A percentile compares a stretch with the other conserved stretches of the same genome.
Conservation (phyloP, 2,797 vertebrate species). For the Austrolebias charrua region DNA sequence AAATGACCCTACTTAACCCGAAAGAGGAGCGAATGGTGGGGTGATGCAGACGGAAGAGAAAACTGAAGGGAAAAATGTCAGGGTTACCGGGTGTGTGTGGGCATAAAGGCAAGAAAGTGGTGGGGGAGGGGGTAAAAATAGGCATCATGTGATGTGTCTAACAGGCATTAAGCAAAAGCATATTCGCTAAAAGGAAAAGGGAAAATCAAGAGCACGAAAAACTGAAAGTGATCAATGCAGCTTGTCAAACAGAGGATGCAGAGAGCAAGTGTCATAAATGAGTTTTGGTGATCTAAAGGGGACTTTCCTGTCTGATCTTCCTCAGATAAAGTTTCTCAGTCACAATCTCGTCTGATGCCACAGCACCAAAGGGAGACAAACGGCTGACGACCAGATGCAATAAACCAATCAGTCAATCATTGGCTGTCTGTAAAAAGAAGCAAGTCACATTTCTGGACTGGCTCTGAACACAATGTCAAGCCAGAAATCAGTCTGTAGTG, state of each 20-base stretch:
- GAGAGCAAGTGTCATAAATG: constrained; percentile 40
- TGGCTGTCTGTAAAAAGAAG: constrained; percentile 7
- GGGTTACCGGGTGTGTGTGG: constrained; percentile 26
- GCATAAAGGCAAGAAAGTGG: constrained; percentile 41
- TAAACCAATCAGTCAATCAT: constrained; percentile 36
- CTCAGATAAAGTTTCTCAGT: constrained; percentile 41
- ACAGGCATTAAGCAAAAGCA: constrained; percentile 22
- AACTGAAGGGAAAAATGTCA: constrained; percentile 30
- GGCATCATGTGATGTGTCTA: constrained; percentile 33
- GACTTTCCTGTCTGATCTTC: constrained; percentile 53
- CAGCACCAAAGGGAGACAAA: constrained; percentile 35
- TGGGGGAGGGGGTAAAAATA: constrained; percentile 22
- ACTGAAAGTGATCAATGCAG: constrained; percentile 59
- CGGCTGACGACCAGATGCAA: constrained; percentile 21
- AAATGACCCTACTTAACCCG: constrained; percentile 81
- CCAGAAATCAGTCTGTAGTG: not conserved
- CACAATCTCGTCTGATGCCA: constrained; percentile 25
- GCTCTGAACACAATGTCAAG: constrained; percentile 17
- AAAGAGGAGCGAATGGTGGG: constrained; percentile 39
- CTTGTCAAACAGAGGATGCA: constrained; percentile 42
- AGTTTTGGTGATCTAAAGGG: constrained; percentile 38
- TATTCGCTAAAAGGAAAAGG: constrained; percentile 18
- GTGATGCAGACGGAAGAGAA: constrained; percentile 39
- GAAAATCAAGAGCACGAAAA: constrained; percentile 18
- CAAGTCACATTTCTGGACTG: not conserved